Base-by-base conservation (phyloP, 2,888 invertebrate species). In the Strigamia transsilvanica region DNA sequence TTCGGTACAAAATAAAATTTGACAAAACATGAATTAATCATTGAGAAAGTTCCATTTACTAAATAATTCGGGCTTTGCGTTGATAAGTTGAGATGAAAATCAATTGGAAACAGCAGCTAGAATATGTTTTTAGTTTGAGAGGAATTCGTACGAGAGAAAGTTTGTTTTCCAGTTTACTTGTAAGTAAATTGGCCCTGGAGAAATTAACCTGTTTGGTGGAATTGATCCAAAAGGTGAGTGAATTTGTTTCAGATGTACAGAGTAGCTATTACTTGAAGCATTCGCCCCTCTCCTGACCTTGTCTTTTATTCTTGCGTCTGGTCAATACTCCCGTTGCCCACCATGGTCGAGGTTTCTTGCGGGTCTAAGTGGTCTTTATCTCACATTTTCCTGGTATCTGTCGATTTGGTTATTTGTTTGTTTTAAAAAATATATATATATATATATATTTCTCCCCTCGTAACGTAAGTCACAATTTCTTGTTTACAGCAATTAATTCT, bases 181-280 rank as follows among this genome's bases (percentile, higher is more conserved):
- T 7, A 32, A 73, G 73, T 32, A 32, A 73, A 73, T 73, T 73
- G 73, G 73, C 73, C 73, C 73, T 27, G 27, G 32, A 73, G 73
- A 73, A 32, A 73, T 73, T 27, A 73, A 73, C 73, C 73, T 73
- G n/a, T 73, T 73, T 10, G 73, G 23, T 73, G 73, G 27, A 73
- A 73, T 73, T 32, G 73, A 73, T 73, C 73, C 73, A 73, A 73
- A 73, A 73, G 73, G 73, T 73, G 73, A 73, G 73, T 73, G 73
- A 73, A 73, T 73, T 73, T 73, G 73, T 73, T 73, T 73, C 73
- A 32, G 73, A 73, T 73, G 73, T 27, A 73, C 73, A 23, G 56
- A 56, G 32, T 73, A 32, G 73, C 73, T 32, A 73, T 73, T 73
- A 73, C 73, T 23, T 73, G 73, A 73, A 73, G 73, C 73, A 73